Evolutionary conservation across 2,888 invertebrate genomes (phyloP).

Genomic region (Leptinotarsa juncta): DNA sequence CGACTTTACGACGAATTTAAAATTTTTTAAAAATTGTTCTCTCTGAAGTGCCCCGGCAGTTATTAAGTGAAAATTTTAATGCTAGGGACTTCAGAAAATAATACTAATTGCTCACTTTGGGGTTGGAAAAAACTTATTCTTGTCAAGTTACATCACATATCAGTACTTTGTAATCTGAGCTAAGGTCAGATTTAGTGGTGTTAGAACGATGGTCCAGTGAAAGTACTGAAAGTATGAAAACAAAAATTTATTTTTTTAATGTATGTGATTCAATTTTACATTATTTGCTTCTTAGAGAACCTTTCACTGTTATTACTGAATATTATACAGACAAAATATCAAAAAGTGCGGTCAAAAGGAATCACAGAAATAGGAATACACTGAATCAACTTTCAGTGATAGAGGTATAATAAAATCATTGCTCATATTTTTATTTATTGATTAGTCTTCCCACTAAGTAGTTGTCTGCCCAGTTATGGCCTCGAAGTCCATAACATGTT

Average conservation of each 20-base stretch:
- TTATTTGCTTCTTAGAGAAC: too few species aligned
- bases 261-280: too few species aligned
- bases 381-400: not conserved
- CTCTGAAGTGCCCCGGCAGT: constrained; percentile 2
- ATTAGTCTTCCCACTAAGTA: not conserved
- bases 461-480: not conserved
- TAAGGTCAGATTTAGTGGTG: too few species aligned
- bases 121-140: too few species aligned
- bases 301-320: too few species aligned
- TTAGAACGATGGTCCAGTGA: not conserved
- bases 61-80: not conserved
- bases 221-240: not conserved
- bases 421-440: not conserved
- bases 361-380: too few species aligned
- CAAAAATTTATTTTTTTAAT: not conserved
- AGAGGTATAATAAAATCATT: not conserved
- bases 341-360: too few species aligned
- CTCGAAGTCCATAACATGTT: not conserved
- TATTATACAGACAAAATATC: too few species aligned
- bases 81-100: not conserved
- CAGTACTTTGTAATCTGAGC: not conserved
- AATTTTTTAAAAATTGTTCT: not conserved
- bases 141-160: not conserved
- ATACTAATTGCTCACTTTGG: not conserved
- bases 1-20: not conserved